Evolutionary conservation across 2,113 vertebrate genomes (phyloP).

Genomic region (Lycocorax pyrrhopterus): DNA sequence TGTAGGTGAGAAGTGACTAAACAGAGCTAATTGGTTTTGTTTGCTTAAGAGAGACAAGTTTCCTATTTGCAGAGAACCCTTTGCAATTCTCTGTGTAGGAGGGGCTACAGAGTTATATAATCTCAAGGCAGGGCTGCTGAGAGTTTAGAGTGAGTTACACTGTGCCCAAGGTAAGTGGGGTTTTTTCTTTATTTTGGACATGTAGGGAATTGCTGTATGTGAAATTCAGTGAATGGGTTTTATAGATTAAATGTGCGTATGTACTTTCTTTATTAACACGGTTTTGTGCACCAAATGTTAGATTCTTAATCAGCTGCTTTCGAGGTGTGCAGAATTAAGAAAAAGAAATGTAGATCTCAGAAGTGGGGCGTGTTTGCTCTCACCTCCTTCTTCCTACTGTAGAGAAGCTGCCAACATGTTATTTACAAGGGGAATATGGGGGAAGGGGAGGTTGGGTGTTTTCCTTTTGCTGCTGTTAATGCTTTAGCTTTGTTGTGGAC

Average conservation of each 20-base stretch:
- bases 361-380: not conserved
- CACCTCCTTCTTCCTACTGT: not conserved
- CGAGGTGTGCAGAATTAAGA: not conserved
- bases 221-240: not conserved
- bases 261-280: not conserved
- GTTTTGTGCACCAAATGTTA: not conserved
- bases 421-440: not conserved
- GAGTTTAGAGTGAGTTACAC: accelerated
- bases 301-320: not conserved
- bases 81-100: not conserved
- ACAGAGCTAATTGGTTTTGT: not conserved
- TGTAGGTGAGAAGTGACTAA: not conserved
- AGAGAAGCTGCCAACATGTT: not conserved
- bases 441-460: accelerated
- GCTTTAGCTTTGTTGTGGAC: not conserved
- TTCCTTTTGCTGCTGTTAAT: not conserved
- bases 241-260: not conserved
- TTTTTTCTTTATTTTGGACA: not conserved
- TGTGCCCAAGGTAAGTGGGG: not conserved
- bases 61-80: not conserved
- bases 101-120: not conserved
- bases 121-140: not conserved
- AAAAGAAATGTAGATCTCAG: not conserved
- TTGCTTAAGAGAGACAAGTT: not conserved
- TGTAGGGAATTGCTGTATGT: not conserved